Evolutionary conservation across 2,113 vertebrate genomes (phyloP).

Genomic region (Catagonus wagneri): DNA sequence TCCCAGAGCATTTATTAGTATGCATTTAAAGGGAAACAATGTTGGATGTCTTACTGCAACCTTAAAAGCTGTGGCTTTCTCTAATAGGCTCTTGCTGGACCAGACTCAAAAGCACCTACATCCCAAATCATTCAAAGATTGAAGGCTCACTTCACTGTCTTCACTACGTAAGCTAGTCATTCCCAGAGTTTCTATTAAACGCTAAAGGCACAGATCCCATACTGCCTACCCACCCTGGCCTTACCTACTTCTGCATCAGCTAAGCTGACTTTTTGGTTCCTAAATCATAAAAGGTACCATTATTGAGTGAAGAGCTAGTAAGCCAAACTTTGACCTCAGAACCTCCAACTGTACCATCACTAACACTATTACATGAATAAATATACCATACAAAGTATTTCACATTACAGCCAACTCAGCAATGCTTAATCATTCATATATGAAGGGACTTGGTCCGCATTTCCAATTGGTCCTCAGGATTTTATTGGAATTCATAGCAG

Average conservation of each 20-base stretch:
- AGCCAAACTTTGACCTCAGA: not conserved
- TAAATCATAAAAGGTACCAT: not conserved
- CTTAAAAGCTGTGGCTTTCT: not conserved
- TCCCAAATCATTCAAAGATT: not conserved
- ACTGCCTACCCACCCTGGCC: too few relatives aligned
- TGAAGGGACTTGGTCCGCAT: not conserved
- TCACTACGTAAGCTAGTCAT: not conserved
- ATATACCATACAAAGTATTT: not conserved
- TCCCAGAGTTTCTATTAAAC: not conserved
- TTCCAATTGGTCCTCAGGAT: not conserved
- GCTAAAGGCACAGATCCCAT: not conserved
- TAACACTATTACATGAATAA: not conserved
- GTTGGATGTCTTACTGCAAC: not conserved
- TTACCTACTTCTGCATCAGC: not conserved
- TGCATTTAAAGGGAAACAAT: not conserved
- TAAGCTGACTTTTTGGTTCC: not conserved
- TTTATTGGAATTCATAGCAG: not conserved
- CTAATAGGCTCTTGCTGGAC: not conserved
- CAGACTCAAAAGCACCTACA: slow-evolving; percentile 31
- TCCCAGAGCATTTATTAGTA: not conserved
- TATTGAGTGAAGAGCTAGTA: not conserved
- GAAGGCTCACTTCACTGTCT: not conserved
- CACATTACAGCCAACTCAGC: not conserved
- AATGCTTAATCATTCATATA: not conserved
- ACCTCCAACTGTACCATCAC: not conserved